Evolutionary conservation across 2,888 invertebrate species (phyloP).

Genomic region (Stenoptilia bipunctidactyla): DNA sequence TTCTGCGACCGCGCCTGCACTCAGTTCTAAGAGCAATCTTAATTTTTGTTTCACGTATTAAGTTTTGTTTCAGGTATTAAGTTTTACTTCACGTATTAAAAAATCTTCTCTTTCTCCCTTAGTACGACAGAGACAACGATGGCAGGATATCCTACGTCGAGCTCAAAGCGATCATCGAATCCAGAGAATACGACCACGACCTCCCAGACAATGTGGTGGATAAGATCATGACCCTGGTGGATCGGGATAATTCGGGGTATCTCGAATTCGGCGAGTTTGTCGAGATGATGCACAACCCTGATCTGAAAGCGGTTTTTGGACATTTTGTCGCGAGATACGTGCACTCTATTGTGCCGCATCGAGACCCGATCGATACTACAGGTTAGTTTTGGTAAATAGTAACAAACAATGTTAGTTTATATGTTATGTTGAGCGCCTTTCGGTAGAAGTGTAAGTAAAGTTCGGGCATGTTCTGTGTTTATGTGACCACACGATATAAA

Average conservation of each 20-base stretch:
- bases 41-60: too few species aligned
- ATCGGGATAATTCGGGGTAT: conserved; percentile 73
- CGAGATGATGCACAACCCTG: conserved; percentile 75
- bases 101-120: conserved; percentile 22
- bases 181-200: conserved; percentile 74
- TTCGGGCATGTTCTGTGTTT: too few species aligned
- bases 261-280: conserved; percentile 81
- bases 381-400: too few species aligned
- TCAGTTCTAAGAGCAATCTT: too few species aligned
- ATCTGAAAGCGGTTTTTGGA: conserved; percentile 75
- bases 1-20: too few species aligned
- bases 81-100: too few species aligned
- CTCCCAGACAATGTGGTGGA: conserved; percentile 77
- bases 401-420: too few species aligned
- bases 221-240: conserved; percentile 76
- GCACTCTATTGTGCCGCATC: conserved; percentile 67
- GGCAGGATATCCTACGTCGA: conserved; percentile 78
- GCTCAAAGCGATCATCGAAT: conserved; percentile 72
- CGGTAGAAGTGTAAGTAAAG: too few species aligned
- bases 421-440: too few species aligned
- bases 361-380: conserved; percentile 61
- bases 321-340: conserved; percentile 74
- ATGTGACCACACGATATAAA: too few species aligned
- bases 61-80: too few species aligned
- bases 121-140: conserved; percentile 81